These are phyloP conservation scores for Drosophila tristis DNA, from an alignment of 1,140 invertebrate genomes.

Conservation along the genomic window DNA sequence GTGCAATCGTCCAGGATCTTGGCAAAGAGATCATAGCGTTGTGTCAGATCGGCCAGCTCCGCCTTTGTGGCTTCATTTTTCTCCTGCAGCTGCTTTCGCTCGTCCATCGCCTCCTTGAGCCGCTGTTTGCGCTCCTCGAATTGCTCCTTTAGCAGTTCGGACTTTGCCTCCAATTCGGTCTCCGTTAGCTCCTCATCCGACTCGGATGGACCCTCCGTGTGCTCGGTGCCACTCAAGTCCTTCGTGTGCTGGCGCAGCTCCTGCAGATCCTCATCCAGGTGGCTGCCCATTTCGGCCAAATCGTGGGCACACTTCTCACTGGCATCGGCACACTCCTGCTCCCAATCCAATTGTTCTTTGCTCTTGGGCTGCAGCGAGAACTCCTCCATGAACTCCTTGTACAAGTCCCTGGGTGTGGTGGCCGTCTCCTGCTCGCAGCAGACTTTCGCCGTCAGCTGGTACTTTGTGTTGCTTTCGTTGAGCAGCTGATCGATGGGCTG, in stretches of 20 bases:
- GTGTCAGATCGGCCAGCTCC: neutral
- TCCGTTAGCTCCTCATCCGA: conserved; percentile 29
- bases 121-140: conserved; percentile 11
- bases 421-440: conserved; percentile 1
- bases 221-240: neutral
- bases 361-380: conserved; percentile 14
- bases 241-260: conserved; percentile 26
- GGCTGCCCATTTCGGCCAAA: conserved; percentile 50
- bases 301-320: conserved; percentile 57
- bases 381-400: conserved; percentile 13
- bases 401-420: neutral
- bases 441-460: conserved; percentile 7
- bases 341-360: conserved; percentile 35
- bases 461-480: neutral
- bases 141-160: conserved; percentile 6
- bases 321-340: conserved; percentile 43
- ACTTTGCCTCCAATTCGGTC: conserved; percentile 7
- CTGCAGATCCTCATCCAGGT: conserved; percentile 57
- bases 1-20: conserved; percentile 51
- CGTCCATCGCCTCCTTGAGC: too few species aligned
- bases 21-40: conserved; percentile 19
- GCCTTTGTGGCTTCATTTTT: neutral
- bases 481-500: conserved; percentile 19
- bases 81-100: conserved; percentile 3
- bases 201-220: neutral